phyloP scores from a whole-genome alignment of 2,113 vertebrate species.

The Marmota monax region DNA sequence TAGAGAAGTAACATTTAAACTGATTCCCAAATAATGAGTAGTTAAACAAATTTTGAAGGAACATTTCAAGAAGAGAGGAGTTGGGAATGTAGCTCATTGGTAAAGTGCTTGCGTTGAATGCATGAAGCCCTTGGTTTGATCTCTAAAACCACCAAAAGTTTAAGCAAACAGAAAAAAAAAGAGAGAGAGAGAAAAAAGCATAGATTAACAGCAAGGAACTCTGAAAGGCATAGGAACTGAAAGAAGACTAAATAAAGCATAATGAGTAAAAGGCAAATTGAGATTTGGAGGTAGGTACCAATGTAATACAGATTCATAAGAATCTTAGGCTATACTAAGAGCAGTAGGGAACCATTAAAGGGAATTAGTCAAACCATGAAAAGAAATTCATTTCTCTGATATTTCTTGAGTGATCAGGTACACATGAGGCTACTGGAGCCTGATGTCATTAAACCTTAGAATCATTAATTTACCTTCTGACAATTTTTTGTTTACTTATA shows the following conservation, averaged over 20 bases:
- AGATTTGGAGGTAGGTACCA: background rate
- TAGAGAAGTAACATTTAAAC: slow-evolving; percentile 5
- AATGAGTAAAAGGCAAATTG: background rate
- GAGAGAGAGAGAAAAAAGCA: background rate
- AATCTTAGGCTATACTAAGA: background rate
- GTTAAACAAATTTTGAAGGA: background rate
- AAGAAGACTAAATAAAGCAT: background rate
- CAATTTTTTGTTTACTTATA: background rate
- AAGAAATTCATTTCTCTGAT: background rate
- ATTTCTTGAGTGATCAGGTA: background rate
- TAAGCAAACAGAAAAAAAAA: no score
- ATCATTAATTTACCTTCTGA: background rate
- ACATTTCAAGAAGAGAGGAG: background rate
- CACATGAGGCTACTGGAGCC: background rate
- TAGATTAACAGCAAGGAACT: background rate
- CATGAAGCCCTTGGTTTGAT: no score
- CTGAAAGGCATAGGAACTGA: background rate
- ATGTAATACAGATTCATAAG: background rate
- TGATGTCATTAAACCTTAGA: slow-evolving; percentile 7
- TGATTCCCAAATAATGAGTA: slow-evolving; percentile 1
- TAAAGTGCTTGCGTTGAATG: no score
- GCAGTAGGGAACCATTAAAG: background rate
- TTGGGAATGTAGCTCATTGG: no score
- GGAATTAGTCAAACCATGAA: background rate
- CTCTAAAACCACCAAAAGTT: no score